Percentiles rank a stretch among this genome's conserved stretches.
These are phyloP conservation scores for Lamellibrachia columna DNA, from an alignment of 2,888 invertebrate genomes.

Conservation along the genomic window DNA sequence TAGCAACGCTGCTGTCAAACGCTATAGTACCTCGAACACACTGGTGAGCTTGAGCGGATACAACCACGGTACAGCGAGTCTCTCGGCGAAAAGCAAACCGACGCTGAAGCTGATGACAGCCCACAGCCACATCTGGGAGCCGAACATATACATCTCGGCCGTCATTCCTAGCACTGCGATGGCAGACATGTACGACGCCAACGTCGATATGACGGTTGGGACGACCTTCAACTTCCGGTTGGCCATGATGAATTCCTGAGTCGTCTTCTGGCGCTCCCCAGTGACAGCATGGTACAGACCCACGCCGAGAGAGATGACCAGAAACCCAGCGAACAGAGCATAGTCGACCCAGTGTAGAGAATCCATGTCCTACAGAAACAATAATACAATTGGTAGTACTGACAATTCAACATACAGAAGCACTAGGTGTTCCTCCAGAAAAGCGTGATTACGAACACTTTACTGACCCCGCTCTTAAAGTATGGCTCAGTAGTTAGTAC, in stretches of 20 bases:
- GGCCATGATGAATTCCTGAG: not conserved
- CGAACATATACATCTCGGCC: not conserved
- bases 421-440: too few species aligned
- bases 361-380: not conserved
- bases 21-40: slow-evolving; percentile 5
- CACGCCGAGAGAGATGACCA: not conserved
- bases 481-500: too few species aligned
- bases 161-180: not conserved
- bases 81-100: not conserved
- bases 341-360: not conserved
- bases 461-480: too few species aligned
- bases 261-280: not conserved
- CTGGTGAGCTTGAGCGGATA: slow-evolving; percentile 17
- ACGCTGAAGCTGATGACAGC: too few species aligned
- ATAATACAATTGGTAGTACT: not conserved
- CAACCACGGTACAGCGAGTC: slow-evolving; percentile 13
- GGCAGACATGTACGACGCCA: not conserved
- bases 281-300: not conserved
- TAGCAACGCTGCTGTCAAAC: not conserved
- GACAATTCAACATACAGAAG: too few species aligned
- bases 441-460: too few species aligned
- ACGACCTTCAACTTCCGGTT: not conserved
- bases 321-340: not conserved
- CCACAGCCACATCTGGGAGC: not conserved
- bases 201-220: not conserved